Conservation (phyloP, 1,140 invertebrate genomes). For the Ceratina calcarata region DNA sequence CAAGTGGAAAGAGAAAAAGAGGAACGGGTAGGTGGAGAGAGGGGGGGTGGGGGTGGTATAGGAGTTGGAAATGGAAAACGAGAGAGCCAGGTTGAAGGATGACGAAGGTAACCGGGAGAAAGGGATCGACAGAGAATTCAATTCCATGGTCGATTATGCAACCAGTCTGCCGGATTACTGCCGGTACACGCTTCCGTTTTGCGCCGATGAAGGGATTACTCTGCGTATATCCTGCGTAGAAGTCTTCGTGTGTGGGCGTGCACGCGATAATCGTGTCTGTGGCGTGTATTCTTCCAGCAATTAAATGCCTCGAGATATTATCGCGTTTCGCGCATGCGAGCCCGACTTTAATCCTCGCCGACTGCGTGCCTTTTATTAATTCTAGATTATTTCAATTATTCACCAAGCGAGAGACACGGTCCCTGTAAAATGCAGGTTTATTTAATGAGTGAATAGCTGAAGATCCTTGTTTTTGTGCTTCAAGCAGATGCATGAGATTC, state of each 20-base stretch:
- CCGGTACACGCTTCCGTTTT: slow-evolving; percentile 67
- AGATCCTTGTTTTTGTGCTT: not conserved
- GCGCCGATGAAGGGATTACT: slow-evolving; percentile 66
- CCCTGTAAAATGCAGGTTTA: no score
- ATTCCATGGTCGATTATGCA: slow-evolving; percentile 71
- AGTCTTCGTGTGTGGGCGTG: slow-evolving; percentile 38
- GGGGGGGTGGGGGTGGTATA: not conserved
- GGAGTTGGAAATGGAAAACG: not conserved
- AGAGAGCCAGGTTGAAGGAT: slow-evolving; percentile 12
- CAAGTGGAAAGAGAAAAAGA: not conserved
- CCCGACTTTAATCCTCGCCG: not conserved
- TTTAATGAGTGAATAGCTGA: not conserved
- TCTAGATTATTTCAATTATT: not conserved
- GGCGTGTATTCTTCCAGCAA: slow-evolving; percentile 26
- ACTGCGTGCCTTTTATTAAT: not conserved
- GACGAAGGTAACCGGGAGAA: slow-evolving; percentile 50
- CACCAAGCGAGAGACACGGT: no score
- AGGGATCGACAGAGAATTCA: slow-evolving; percentile 74
- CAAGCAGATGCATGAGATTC: no score
- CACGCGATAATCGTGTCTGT: not conserved
- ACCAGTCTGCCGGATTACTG: slow-evolving; percentile 67
- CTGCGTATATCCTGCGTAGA: slow-evolving; percentile 57
- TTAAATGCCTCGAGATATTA: slow-evolving; percentile 23
- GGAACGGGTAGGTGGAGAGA: not conserved
- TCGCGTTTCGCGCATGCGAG: not conserved